phyloP scores from a whole-genome alignment of 2,888 invertebrate genomes.

The Caenorhabditis zanzibari region DNA sequence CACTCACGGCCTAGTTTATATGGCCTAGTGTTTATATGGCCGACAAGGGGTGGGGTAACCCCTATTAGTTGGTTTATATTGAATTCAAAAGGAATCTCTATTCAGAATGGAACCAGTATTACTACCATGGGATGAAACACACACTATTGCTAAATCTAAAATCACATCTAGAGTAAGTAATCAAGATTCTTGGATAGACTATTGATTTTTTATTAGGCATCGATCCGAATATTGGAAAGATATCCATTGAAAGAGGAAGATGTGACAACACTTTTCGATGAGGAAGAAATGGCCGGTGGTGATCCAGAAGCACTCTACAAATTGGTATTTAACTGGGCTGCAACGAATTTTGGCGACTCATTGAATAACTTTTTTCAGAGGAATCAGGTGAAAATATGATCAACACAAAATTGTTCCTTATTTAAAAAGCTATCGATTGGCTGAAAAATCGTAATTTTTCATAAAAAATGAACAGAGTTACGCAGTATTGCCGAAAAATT shows the following conservation, averaged over 20 bases:
- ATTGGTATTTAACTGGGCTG: too few relatives aligned
- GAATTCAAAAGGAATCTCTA: background rate
- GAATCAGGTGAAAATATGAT: too few relatives aligned
- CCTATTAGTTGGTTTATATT: background rate
- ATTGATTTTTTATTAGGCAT: conserved; percentile 14
- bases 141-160: conserved; percentile 51
- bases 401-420: too few relatives aligned
- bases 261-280: conserved; percentile 24
- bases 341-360: too few relatives aligned
- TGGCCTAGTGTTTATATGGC: conserved; percentile 1
- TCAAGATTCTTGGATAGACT: background rate
- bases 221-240: conserved; percentile 38
- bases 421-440: too few relatives aligned
- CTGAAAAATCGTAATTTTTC: too few relatives aligned
- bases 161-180: conserved; percentile 34
- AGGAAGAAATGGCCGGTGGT: conserved; percentile 49
- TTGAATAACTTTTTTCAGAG: too few relatives aligned
- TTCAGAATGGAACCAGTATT: conserved; percentile 42
- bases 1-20: background rate
- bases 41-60: background rate
- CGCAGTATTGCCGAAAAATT: too few relatives aligned
- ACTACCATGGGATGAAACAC: conserved; percentile 17
- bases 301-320: conserved; percentile 37
- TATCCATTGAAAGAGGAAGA: conserved; percentile 28
- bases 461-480: too few relatives aligned